A percentile compares a stretch with the other conserved stretches of the same genome.
These are phyloP conservation scores for Zoanthus solanderi DNA, from an alignment of 92 coral and sea anemone genomes.

Conservation along the genomic window DNA sequence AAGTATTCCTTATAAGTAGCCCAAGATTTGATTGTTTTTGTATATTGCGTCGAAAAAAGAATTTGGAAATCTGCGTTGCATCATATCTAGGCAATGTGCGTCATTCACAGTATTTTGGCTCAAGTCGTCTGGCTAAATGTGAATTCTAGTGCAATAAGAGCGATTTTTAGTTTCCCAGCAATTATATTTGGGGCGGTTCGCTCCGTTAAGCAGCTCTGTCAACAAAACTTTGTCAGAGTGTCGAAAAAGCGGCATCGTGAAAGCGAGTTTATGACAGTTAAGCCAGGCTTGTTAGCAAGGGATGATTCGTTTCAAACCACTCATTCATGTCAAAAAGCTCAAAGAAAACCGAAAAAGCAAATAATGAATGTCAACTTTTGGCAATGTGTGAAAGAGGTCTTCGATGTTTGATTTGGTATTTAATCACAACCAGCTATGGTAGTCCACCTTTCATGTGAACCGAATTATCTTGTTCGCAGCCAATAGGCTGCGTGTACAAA, in stretches of 20 bases:
- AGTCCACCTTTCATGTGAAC: slow-evolving; percentile 78
- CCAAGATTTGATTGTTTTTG: not conserved
- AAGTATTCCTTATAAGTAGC: slow-evolving; percentile 13
- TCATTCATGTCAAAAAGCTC: slow-evolving; percentile 77
- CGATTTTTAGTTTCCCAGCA: slow-evolving; percentile 61
- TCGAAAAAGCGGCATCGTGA: slow-evolving; percentile 79
- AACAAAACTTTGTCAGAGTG: slow-evolving; percentile 74
- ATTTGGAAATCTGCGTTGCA: not conserved
- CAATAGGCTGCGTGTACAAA: slow-evolving; percentile 62
- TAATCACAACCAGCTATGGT: slow-evolving; percentile 85
- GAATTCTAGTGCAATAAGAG: slow-evolving; percentile 29
- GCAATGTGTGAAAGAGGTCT: slow-evolving; percentile 85
- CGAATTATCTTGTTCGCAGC: slow-evolving; percentile 77
- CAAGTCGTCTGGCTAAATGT: slow-evolving; percentile 25
- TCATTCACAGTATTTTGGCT: slow-evolving; percentile 19
- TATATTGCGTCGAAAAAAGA: not conserved
- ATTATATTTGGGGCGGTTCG: slow-evolving; percentile 62
- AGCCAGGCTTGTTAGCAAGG: slow-evolving; percentile 51
- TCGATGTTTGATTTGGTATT: slow-evolving; percentile 86
- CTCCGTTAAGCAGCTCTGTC: slow-evolving; percentile 77
- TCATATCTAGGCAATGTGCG: slow-evolving; percentile 31
- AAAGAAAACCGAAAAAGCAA: slow-evolving; percentile 94
- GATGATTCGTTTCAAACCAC: slow-evolving; percentile 55
- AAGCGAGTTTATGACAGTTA: slow-evolving; percentile 77
- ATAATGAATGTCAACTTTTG: slow-evolving; percentile 85